These are phyloP conservation scores for Phyllostomus hastatus DNA, from an alignment of 2,113 vertebrate species.

Conservation along the genomic window DNA sequence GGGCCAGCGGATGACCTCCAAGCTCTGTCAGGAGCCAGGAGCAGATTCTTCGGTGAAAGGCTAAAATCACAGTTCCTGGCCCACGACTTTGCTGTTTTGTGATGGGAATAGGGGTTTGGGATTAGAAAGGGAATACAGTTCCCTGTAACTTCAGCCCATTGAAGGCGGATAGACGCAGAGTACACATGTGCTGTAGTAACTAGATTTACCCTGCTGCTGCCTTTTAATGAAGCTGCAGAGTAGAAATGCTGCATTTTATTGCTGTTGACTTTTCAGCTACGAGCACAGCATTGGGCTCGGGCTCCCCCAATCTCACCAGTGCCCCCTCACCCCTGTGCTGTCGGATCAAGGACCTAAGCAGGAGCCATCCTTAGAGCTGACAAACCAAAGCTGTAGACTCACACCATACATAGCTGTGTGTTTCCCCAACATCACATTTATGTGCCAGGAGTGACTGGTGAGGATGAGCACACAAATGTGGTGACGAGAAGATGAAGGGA, in stretches of 20 bases:
- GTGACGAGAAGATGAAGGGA: neutral
- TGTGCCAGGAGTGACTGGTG: neutral
- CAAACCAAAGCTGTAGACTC: neutral
- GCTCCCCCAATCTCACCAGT: neutral
- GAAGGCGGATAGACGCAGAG: neutral
- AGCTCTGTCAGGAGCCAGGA: neutral
- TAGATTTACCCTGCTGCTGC: neutral
- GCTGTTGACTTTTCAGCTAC: neutral
- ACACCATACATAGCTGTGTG: neutral
- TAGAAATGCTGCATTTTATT: neutral
- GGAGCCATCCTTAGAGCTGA: neutral
- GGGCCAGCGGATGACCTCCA: neutral
- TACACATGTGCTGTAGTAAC: neutral
- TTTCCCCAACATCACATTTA: neutral
- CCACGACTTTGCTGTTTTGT: conserved; percentile 4
- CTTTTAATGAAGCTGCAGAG: neutral
- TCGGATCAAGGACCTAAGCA: neutral
- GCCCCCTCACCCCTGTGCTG: neutral
- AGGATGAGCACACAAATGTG: accelerated
- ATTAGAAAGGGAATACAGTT: neutral
- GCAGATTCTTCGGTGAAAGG: conserved; percentile 22
- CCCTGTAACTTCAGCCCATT: neutral
- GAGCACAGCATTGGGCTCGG: neutral
- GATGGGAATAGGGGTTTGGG: neutral
- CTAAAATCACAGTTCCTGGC: conserved; percentile 41